Evolutionary conservation across 2,797 vertebrate species (phyloP), one percentile per base, ranked within the genome.

Genomic region (Clarias pachynema): DNA sequence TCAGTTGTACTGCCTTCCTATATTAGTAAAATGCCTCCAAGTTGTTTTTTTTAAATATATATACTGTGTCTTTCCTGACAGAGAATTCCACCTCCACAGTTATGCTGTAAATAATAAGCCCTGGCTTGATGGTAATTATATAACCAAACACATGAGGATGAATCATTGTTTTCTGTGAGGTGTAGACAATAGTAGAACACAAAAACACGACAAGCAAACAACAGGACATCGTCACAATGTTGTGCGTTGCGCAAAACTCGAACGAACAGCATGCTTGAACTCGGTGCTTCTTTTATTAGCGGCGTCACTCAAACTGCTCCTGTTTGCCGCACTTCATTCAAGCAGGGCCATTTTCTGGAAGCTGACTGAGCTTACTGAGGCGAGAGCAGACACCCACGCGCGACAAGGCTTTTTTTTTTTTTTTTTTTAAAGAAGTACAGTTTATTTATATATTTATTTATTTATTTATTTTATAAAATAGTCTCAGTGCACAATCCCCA

Each of bases 401-500:
- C 8, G 9, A 57, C 10, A 22, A 80, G 40, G 68, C n/a, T 68
- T 40, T 60, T 79, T 29, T 44, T 44, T 72, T 49, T 49, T 63
- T 63, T 26, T 26, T 26, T 5, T 65, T 29, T 14, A 62, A 49
- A 49, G 29, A 78, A 31, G 56, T 34, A 78, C 56, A 56, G 14
- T 75, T 56, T 15, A 65, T 65, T 8, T 69, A 18, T 68, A 2
- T 75, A 34, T n/a, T 8, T 69, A 18, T 68, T 6, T 75, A 34
- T n/a, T 12, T 75, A 34, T n/a, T 12, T 44, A 29, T 24, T 24
- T 63, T 14, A 65, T 37, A 57, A 72, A 53, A 79, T 62, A 8
- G 53, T 70, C 56, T 70, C 81, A 79, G 86, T 83, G 85, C 84
- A 88, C 81, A 89, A 81, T 79, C 56, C 18, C 83, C 90, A 86